A percentile compares a stretch with the other conserved stretches of the same genome.
Conservation (phyloP, 2,888 invertebrate species). For the Rhimphoctona megacephalus region DNA sequence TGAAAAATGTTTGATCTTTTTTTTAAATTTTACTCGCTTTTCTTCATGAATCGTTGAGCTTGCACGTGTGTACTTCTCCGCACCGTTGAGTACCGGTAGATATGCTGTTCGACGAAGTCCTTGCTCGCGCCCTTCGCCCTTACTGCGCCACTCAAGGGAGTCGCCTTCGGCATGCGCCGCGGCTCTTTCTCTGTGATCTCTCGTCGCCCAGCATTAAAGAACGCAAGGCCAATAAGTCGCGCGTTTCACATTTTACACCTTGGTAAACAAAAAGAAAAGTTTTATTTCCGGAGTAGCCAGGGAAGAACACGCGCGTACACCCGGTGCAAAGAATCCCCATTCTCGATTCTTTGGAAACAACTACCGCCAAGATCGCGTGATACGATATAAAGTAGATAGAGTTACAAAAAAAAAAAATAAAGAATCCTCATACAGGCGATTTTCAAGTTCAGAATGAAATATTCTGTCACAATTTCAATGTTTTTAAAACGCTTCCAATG, state of each 20-base stretch:
- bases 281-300: constrained; percentile 68
- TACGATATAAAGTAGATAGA: background rate
- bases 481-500: background rate
- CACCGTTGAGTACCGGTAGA: constrained; percentile 56
- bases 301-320: constrained; percentile 4
- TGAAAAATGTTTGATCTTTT: background rate
- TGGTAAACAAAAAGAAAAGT: constrained; percentile 66
- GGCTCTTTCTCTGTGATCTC: constrained; percentile 69
- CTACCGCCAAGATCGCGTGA: constrained; percentile 1
- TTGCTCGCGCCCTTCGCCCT: constrained; percentile 36
- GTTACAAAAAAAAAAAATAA: constrained; percentile 8
- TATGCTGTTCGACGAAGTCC: constrained; percentile 40
- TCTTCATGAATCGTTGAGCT: background rate
- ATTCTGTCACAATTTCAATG: background rate
- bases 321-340: constrained; percentile 1
- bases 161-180: constrained; percentile 20
- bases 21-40: constrained; percentile 16
- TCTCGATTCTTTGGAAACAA: background rate
- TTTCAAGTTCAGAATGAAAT: background rate
- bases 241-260: constrained; percentile 74
- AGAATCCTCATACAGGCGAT: background rate
- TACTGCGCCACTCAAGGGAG: constrained; percentile 21
- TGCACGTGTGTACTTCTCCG: constrained; percentile 19
- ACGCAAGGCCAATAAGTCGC: constrained; percentile 64
- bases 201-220: constrained; percentile 39